These are phyloP conservation scores for Pristionchus arcanus DNA, from an alignment of 2,888 invertebrate genomes.

Conservation along the genomic window DNA sequence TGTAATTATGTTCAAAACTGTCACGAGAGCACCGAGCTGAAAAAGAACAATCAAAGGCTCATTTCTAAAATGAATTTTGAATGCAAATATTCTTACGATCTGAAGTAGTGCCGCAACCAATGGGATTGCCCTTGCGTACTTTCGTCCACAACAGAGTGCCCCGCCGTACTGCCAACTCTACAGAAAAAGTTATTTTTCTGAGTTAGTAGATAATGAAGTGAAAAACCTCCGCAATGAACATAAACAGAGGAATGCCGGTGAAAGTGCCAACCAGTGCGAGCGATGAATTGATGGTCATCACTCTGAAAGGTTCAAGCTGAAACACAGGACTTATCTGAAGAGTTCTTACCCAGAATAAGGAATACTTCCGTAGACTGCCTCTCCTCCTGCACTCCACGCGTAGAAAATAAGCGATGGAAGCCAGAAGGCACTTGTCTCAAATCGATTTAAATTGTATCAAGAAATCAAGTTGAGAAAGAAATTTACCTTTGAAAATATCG, in stretches of 20 bases:
- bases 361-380: background rate
- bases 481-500: background rate
- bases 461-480: background rate
- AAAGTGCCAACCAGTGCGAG: background rate
- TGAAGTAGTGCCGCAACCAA: background rate
- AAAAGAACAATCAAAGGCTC: too few species aligned
- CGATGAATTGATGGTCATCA: constrained; percentile 42
- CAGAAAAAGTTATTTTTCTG: background rate
- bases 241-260: background rate
- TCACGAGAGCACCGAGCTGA: background rate
- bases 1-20: background rate
- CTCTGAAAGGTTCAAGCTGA: background rate
- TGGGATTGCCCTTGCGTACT: background rate
- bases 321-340: background rate
- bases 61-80: too few species aligned
- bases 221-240: background rate
- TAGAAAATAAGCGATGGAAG: background rate
- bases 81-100: background rate
- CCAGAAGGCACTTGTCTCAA: constrained; percentile 3
- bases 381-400: background rate
- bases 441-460: background rate
- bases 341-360: background rate
- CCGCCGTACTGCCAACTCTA: constrained; percentile 44
- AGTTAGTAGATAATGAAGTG: background rate
- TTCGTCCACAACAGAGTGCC: background rate